Evolutionary conservation across 1,140 invertebrate species (phyloP).

Genomic region (Drosophila murphyi): DNA sequence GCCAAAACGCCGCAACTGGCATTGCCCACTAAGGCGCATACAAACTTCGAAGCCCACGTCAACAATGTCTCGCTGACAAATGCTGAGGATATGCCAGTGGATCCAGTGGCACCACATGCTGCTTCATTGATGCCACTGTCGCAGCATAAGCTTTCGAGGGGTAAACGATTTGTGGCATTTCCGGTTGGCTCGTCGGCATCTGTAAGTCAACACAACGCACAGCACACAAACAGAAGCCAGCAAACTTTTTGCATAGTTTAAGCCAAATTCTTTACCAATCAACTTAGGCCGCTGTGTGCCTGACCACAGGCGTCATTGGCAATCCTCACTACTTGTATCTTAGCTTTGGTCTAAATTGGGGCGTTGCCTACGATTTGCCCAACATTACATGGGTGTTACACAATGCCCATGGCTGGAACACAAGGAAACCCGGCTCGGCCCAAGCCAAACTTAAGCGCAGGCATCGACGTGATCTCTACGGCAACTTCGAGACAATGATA

Average conservation of each 20-base stretch:
- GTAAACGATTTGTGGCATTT: conserved; percentile 84
- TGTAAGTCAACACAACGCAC: conserved; percentile 62
- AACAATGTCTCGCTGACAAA: conserved; percentile 66
- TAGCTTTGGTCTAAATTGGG: conserved; percentile 87
- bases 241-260: conserved; percentile 33
- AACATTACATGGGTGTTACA: conserved; percentile 88
- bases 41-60: conserved; percentile 37
- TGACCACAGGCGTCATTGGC: conserved; percentile 79
- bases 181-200: conserved; percentile 83
- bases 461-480: conserved; percentile 88
- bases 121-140: conserved; percentile 49
- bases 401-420: conserved; percentile 80
- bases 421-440: conserved; percentile 49
- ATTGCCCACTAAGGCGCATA: conserved; percentile 32
- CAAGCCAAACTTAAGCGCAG: conserved; percentile 85
- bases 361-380: conserved; percentile 90
- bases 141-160: conserved; percentile 71
- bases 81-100: conserved; percentile 9
- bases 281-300: conserved; percentile 71
- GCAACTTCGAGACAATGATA: conserved; percentile 88
- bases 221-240: neutral
- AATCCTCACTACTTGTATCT: conserved; percentile 78
- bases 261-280: conserved; percentile 25
- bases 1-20: conserved; percentile 11
- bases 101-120: conserved; percentile 57